phyloP scores from a whole-genome alignment of 2,888 invertebrate genomes.

The Aricia artaxerxes region DNA sequence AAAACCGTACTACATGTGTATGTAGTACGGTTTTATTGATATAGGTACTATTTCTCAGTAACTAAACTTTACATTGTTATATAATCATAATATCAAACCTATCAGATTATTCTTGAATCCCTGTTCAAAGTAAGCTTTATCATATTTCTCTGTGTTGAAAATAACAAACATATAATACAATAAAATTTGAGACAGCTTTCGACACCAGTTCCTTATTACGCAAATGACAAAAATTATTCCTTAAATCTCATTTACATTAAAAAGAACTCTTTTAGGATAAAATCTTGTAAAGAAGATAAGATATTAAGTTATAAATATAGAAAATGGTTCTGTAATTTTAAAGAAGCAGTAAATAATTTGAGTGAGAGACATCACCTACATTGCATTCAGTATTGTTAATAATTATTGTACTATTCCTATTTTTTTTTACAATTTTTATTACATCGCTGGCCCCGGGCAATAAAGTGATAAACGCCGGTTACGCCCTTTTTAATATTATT shows the following conservation, averaged over 20 bases:
- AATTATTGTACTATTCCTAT: no score
- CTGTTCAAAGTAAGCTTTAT: background rate
- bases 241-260: slow-evolving; percentile 56
- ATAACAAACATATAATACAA: background rate
- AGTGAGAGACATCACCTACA: no score
- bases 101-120: background rate
- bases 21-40: no score
- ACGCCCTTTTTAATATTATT: no score
- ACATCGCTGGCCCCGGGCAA: no score
- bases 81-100: background rate
- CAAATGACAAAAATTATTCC: slow-evolving; percentile 30
- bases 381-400: no score
- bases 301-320: background rate
- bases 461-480: no score
- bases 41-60: background rate
- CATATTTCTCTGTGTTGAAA: background rate
- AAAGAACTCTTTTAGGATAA: slow-evolving; percentile 50
- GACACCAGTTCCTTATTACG: background rate
- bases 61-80: background rate
- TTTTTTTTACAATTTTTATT: no score
- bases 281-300: slow-evolving; percentile 39
- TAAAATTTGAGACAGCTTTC: background rate
- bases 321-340: no score
- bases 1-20: no score
- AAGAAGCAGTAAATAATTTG: no score